phyloP scores from a whole-genome alignment of 2,113 vertebrate genomes.

The Eretmochelys imbricata region DNA sequence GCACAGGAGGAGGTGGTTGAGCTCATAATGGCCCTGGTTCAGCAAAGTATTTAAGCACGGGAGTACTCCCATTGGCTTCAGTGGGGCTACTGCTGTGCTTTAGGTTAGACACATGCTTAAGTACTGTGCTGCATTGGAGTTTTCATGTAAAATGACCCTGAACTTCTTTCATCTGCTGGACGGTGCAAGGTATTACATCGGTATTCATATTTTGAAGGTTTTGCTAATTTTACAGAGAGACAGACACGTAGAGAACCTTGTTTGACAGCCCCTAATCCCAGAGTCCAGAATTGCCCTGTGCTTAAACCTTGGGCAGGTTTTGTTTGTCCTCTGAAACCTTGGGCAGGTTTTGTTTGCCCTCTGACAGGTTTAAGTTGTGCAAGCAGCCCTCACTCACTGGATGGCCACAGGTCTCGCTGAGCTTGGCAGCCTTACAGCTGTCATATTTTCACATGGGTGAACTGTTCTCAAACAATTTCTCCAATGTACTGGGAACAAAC shows the following conservation, averaged over 20 bases:
- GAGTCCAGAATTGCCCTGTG: not conserved
- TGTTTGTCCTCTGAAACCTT: conserved; percentile 9
- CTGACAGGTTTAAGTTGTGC: conserved; percentile 27
- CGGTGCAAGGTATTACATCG: conserved; percentile 31
- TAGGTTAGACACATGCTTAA: conserved; percentile 62
- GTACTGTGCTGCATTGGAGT: conserved; percentile 27
- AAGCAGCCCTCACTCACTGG: conserved; percentile 35
- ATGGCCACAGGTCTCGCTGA: conserved; percentile 52
- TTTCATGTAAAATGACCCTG: conserved; percentile 40
- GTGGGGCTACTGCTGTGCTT: conserved; percentile 7
- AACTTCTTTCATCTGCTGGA: conserved; percentile 49
- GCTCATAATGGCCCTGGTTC: conserved; percentile 3
- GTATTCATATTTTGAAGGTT: not conserved
- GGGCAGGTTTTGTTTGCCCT: conserved; percentile 11
- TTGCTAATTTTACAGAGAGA: conserved; percentile 28
- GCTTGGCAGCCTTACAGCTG: conserved; percentile 66
- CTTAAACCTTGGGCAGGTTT: not conserved
- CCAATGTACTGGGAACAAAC: conserved; percentile 71
- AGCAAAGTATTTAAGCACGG: not conserved
- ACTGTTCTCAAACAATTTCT: conserved; percentile 70
- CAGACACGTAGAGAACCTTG: not conserved
- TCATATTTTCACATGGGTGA: conserved; percentile 76
- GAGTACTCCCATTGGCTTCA: conserved; percentile 53
- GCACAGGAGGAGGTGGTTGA: not conserved
- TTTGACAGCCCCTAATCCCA: not conserved